Percentiles rank a stretch among this genome's conserved stretches.
phyloP scores from a whole-genome alignment of 2,888 invertebrate species.

The Meiosimyza decipiens region DNA sequence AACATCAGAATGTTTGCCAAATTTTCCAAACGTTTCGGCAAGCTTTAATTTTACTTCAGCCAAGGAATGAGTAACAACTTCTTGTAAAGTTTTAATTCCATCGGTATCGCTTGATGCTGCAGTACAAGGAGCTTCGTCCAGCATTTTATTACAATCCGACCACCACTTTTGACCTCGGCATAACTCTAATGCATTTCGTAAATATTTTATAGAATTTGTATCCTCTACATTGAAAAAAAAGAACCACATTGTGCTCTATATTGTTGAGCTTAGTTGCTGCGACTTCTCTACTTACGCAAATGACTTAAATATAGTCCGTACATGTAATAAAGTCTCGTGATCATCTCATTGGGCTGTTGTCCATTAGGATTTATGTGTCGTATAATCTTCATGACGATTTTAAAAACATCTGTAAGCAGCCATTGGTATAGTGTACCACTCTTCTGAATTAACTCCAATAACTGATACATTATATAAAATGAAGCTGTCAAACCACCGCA shows the following conservation, averaged over 20 bases:
- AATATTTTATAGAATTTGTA: constrained; percentile 47
- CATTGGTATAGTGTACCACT: constrained; percentile 52
- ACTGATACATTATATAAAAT: constrained; percentile 52
- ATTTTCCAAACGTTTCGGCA: constrained; percentile 44
- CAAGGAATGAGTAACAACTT: constrained; percentile 46
- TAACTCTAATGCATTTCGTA: constrained; percentile 50
- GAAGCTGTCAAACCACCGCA: constrained; percentile 48
- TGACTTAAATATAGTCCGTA: constrained; percentile 46
- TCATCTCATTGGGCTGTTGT: constrained; percentile 50
- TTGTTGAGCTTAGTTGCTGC: not conserved
- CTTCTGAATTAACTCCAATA: constrained; percentile 49
- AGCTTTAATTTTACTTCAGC: constrained; percentile 49
- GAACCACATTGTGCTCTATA: not conserved
- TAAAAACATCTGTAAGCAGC: constrained; percentile 51
- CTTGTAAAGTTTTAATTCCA: not conserved
- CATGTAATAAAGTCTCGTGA: constrained; percentile 54
- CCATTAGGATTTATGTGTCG: constrained; percentile 42
- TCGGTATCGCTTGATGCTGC: too few species aligned
- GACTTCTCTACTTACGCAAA: constrained; percentile 31
- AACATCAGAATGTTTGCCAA: constrained; percentile 44
- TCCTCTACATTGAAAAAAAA: constrained; percentile 30
- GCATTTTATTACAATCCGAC: constrained; percentile 44
- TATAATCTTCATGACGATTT: constrained; percentile 49
- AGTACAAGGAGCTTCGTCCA: constrained; percentile 42
- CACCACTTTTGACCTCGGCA: constrained; percentile 54